phyloP scores from a whole-genome alignment of 2,888 invertebrate species.

The Cephus runcator region DNA sequence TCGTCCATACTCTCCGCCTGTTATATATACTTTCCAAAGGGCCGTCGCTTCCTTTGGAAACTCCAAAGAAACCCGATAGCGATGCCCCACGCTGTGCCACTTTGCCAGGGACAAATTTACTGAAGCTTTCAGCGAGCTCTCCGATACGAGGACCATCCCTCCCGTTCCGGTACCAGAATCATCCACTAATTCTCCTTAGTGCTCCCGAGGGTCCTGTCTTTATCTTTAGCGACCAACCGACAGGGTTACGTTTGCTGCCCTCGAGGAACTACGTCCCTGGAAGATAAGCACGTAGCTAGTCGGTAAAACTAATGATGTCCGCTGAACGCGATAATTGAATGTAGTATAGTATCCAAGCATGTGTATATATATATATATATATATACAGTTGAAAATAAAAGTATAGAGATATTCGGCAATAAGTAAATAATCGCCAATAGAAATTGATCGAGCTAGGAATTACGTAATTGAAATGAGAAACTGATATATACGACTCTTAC shows the following conservation, averaged over 20 bases:
- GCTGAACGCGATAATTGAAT: neutral
- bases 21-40: neutral
- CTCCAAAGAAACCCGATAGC: neutral
- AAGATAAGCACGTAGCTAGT: neutral
- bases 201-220: conserved; percentile 31
- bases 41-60: neutral
- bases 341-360: neutral
- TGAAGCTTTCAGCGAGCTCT: conserved; percentile 23
- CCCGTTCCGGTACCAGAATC: conserved; percentile 27
- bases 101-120: conserved; percentile 21
- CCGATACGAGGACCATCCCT: conserved; percentile 5
- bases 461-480: neutral
- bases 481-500: neutral
- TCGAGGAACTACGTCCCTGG: neutral
- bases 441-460: neutral
- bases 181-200: conserved; percentile 37
- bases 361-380: neutral
- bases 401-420: neutral
- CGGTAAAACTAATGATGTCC: neutral
- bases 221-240: conserved; percentile 23
- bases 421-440: neutral
- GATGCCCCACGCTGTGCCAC: conserved; percentile 10
- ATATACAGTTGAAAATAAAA: neutral
- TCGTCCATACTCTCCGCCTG: neutral
- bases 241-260: conserved; percentile 1